Conservation (phyloP, 2,113 vertebrate species). For the cat (Felis catus) region F.catus_Fca126_mat1.0 CM031428.1:65342001-65342500, state of each 20-base stretch:
- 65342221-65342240: neutral
- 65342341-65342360: neutral
- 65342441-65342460: neutral
- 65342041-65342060: neutral
- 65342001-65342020: neutral
- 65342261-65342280: neutral
- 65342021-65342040: neutral
- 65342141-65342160: neutral
- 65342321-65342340: neutral
- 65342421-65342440: neutral
- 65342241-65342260: neutral
- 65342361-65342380: neutral
- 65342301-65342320: neutral
- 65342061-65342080: neutral
- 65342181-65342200: neutral
- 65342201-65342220: neutral
- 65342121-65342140: neutral
- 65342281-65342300: neutral
- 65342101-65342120: neutral
- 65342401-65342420: neutral
- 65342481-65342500: rapidly evolving
- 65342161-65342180: neutral
- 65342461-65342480: neutral
- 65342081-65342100: rapidly evolving
- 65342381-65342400: neutral